Evolutionary conservation across 2,888 invertebrate genomes (phyloP).

Genomic region (Dolichopus griseipennis): DNA sequence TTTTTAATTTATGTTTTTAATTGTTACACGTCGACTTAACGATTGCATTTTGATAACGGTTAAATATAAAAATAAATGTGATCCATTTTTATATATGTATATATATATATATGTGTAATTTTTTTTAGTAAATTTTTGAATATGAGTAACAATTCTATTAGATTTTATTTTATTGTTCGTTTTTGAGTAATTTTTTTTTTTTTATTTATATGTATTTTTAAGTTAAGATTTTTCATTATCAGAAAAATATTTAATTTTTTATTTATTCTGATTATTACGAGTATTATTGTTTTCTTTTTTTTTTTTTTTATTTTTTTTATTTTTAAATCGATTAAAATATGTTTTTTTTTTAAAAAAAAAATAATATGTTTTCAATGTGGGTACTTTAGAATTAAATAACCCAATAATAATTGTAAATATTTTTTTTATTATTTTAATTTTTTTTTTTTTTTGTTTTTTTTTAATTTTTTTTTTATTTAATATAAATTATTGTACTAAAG

Average conservation of each 20-base stretch:
- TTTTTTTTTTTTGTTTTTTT: too few species aligned
- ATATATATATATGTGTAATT: too few species aligned
- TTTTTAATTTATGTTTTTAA: too few species aligned
- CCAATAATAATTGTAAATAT: background rate
- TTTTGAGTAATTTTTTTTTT: too few species aligned
- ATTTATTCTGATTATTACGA: background rate
- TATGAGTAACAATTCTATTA: background rate
- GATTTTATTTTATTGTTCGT: too few species aligned
- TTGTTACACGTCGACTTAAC: background rate
- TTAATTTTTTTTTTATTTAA: too few species aligned
- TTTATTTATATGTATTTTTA: too few species aligned
- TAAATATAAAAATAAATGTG: background rate
- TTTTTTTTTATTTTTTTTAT: background rate
- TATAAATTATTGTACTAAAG: background rate
- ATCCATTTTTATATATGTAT: background rate
- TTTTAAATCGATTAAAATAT: background rate
- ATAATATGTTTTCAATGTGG: background rate
- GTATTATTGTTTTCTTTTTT: background rate
- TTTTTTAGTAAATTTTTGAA: background rate
- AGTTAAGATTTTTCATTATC: background rate
- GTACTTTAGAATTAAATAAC: constrained; percentile 1
- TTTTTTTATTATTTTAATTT: background rate
- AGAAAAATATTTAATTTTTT: background rate
- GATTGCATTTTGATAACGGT: background rate
- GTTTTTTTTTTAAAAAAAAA: too few species aligned